These are phyloP conservation scores for Sisyra terminalis DNA, from an alignment of 2,888 invertebrate genomes.

Conservation along the genomic window DNA sequence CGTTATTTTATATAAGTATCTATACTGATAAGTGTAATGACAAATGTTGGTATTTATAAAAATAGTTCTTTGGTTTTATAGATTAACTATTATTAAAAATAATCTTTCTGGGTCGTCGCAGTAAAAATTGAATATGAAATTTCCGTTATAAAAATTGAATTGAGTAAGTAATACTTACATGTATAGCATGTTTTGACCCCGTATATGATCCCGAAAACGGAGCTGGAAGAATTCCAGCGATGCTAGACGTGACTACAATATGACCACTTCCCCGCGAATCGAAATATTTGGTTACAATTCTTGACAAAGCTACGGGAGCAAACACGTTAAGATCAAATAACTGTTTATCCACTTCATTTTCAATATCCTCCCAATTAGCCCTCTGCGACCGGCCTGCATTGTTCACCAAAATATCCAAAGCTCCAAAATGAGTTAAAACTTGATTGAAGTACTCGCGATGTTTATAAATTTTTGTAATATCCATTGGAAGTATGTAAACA, in stretches of 20 bases:
- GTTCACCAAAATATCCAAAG: conserved; percentile 60
- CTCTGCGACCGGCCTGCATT: conserved; percentile 72
- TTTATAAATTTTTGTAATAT: conserved; percentile 38
- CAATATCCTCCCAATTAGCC: conserved; percentile 52
- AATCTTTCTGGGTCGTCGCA: no score
- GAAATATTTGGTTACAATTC: conserved; percentile 52
- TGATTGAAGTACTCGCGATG: conserved; percentile 43
- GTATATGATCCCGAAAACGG: conserved; percentile 54
- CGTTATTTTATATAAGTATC: no score
- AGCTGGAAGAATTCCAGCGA: conserved; percentile 49
- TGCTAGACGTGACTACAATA: conserved; percentile 56
- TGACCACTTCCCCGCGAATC: conserved; percentile 44
- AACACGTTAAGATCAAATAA: conserved; percentile 68
- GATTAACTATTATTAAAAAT: no score
- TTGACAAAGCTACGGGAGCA: conserved; percentile 48
- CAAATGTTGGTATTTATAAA: conserved; percentile 1
- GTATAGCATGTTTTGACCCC: conserved; percentile 60
- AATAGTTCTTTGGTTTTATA: no score
- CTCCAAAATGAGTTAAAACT: conserved; percentile 49
- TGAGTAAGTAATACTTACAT: no score
- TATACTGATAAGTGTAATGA: background rate
- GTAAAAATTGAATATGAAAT: no score
- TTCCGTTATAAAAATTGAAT: no score
- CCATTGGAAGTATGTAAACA: conserved; percentile 51
- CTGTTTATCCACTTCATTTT: conserved; percentile 50